Conservation (phyloP, 2,797 vertebrate species). For the Darevskia nairensis region DNA sequence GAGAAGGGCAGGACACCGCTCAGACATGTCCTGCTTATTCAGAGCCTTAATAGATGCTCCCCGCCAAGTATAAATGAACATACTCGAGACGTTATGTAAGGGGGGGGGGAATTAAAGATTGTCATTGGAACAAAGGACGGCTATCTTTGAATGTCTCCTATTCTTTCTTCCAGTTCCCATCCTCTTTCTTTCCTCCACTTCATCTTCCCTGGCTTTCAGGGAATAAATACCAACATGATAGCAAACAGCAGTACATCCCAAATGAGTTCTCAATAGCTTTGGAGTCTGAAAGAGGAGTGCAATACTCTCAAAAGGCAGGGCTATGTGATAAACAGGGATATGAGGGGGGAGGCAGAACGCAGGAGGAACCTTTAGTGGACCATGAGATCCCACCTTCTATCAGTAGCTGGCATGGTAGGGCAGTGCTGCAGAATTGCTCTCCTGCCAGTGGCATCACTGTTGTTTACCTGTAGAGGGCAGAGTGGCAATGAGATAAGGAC, state of each 20-base stretch:
- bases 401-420: no score
- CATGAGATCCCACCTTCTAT: no score
- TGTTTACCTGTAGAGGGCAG: no score
- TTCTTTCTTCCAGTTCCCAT: not conserved
- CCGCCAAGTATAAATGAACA: not conserved
- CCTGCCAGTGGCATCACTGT: no score
- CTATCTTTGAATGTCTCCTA: not conserved
- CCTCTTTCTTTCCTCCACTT: not conserved
- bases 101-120: not conserved
- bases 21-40: conserved; percentile 18
- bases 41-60: not conserved
- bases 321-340: not conserved
- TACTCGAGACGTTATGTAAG: not conserved
- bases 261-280: not conserved
- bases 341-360: not conserved
- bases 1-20: not conserved
- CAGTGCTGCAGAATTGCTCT: no score
- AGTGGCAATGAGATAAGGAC: no score
- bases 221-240: not conserved
- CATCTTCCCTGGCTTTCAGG: not conserved
- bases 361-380: not conserved
- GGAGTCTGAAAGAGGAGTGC: no score
- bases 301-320: not conserved
- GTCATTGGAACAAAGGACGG: fast-evolving
- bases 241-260: not conserved